These are phyloP conservation scores for Palythoa grandiflora DNA, from an alignment of 92 coral and sea anemone species.

Conservation along the genomic window DNA sequence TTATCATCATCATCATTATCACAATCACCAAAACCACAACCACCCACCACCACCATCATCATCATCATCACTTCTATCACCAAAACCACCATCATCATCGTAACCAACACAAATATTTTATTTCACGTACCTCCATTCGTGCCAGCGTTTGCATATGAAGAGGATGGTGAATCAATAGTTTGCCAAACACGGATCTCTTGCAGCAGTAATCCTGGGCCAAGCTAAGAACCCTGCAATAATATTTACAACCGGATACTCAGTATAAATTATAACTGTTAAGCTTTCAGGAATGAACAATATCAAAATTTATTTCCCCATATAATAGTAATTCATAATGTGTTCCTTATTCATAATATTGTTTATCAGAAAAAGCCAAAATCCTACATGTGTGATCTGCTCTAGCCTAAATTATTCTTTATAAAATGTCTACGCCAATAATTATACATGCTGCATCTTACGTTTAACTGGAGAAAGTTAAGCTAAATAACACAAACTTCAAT, in stretches of 20 bases:
- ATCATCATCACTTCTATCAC: too few relatives aligned
- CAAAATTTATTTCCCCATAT: background rate
- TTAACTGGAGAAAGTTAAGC: too few relatives aligned
- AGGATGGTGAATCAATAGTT: slow-evolving; percentile 78
- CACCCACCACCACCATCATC: too few relatives aligned
- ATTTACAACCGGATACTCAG: background rate
- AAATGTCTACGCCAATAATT: too few relatives aligned
- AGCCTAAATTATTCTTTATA: too few relatives aligned
- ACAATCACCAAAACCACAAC: too few relatives aligned
- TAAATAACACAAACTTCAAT: too few relatives aligned
- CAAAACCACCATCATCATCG: too few relatives aligned
- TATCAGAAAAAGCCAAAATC: background rate
- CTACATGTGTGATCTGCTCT: background rate
- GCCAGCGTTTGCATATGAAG: slow-evolving; percentile 94
- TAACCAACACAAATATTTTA: background rate
- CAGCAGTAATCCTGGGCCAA: slow-evolving; percentile 90
- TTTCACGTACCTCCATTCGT: slow-evolving; percentile 76
- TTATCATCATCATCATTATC: too few relatives aligned
- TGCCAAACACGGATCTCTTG: slow-evolving; percentile 83
- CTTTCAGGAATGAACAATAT: background rate
- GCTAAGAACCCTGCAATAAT: slow-evolving; percentile 69
- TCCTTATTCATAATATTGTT: background rate
- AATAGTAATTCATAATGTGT: background rate
- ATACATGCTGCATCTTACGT: too few relatives aligned
- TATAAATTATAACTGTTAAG: too few relatives aligned